Percentiles rank a stretch among this genome's conserved stretches.
Evolutionary conservation across 2,797 vertebrate genomes (phyloP).

Genomic region (Psittacula derbiana): DNA sequence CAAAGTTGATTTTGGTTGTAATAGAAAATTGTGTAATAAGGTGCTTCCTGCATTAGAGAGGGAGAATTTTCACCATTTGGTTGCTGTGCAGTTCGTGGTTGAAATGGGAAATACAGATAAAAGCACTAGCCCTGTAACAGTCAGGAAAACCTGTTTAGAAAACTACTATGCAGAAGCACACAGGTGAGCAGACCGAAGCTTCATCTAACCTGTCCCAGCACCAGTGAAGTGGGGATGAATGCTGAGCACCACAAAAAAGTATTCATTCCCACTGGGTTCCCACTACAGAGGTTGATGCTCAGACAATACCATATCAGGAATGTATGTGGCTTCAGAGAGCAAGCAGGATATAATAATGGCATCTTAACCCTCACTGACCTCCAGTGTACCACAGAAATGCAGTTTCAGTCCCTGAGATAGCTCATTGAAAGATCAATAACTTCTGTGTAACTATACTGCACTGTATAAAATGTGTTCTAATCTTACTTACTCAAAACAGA

Average conservation of each 20-base stretch:
- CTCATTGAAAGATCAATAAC: neutral
- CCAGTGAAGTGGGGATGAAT: neutral
- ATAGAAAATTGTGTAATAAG: conserved; percentile 13
- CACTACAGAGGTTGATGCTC: neutral
- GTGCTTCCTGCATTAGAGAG: neutral
- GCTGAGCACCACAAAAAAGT: neutral
- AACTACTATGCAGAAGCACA: neutral
- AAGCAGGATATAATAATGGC: neutral
- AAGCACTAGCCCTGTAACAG: neutral
- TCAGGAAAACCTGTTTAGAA: neutral
- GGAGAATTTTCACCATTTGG: neutral
- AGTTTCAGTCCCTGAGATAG: neutral
- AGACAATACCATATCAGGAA: neutral
- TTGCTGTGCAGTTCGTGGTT: neutral
- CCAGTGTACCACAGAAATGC: neutral
- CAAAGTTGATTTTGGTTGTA: conserved; percentile 41
- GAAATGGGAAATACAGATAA: neutral
- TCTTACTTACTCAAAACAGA: neutral
- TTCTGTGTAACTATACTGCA: neutral
- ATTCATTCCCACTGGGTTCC: neutral
- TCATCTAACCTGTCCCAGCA: neutral
- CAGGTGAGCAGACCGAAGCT: neutral
- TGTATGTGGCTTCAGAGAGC: neutral
- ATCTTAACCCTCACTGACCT: neutral
- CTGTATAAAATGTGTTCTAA: neutral